Evolutionary conservation across 2,113 vertebrate genomes (phyloP).

Genomic region (Rhinichthys klamathensis): DNA sequence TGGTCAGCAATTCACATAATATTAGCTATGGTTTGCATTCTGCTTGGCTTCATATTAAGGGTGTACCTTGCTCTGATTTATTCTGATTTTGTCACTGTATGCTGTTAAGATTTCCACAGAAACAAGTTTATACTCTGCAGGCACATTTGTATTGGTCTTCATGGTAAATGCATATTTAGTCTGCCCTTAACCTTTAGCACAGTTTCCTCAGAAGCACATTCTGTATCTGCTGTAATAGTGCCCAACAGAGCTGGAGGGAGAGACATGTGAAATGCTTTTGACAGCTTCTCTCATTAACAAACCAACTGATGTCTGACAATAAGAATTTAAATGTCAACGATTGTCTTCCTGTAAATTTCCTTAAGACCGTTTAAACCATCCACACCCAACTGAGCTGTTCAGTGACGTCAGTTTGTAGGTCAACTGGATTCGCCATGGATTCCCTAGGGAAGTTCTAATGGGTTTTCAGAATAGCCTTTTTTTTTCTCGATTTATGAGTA

Average conservation of each 20-base stretch:
- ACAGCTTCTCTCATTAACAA: conserved; percentile 66
- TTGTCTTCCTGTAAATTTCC: conserved; percentile 17
- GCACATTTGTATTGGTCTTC: background rate
- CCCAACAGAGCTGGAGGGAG: conserved; percentile 30
- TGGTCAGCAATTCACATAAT: background rate
- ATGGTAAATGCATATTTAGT: background rate
- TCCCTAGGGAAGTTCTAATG: background rate
- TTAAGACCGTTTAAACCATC: background rate
- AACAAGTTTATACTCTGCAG: background rate
- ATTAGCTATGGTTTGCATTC: background rate
- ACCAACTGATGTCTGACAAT: conserved; percentile 50
- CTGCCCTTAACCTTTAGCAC: background rate
- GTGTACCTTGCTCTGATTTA: conserved; percentile 42
- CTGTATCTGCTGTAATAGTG: background rate
- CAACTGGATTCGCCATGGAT: background rate
- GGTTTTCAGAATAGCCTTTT: background rate
- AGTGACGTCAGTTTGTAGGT: background rate
- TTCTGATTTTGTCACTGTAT: background rate
- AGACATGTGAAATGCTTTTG: conserved; percentile 68
- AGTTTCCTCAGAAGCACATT: background rate
- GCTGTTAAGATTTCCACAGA: background rate
- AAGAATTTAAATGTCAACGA: background rate
- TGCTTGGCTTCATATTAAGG: conserved; percentile 6
- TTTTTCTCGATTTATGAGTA: background rate
- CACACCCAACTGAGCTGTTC: conserved; percentile 10